These are phyloP conservation scores for Acutogordius australiensis DNA, from an alignment of 2,888 invertebrate species.

Conservation along the genomic window DNA sequence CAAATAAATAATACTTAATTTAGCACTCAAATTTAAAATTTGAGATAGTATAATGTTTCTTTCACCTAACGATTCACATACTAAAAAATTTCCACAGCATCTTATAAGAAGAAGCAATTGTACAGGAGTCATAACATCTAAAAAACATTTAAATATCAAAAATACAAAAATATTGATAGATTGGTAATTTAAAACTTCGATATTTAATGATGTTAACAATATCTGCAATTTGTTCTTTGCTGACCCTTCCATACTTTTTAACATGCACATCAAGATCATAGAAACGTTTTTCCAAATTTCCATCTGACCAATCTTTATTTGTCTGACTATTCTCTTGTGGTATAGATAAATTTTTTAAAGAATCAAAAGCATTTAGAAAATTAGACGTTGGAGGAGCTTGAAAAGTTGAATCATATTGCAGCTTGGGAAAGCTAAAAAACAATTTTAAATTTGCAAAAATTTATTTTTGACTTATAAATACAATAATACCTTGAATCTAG, in stretches of 20 bases:
- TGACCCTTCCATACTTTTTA: neutral
- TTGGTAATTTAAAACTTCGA: neutral
- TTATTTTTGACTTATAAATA: too few relatives aligned
- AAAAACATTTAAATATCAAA: neutral
- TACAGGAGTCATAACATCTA: slow-evolving; percentile 3
- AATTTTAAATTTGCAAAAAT: too few relatives aligned
- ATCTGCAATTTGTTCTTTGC: neutral
- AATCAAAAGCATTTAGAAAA: too few relatives aligned
- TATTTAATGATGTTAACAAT: neutral
- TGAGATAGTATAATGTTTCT: neutral
- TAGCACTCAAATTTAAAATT: neutral
- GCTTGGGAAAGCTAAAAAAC: too few relatives aligned
- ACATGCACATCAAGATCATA: slow-evolving; percentile 2
- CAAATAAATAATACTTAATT: neutral
- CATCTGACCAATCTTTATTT: too few relatives aligned
- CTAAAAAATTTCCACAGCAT: slow-evolving; percentile 8
- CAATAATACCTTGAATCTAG: too few relatives aligned
- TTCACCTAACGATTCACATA: neutral
- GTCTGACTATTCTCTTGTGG: too few relatives aligned
- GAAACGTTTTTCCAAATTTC: neutral
- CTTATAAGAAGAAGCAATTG: neutral
- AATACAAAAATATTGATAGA: neutral
- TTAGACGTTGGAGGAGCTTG: too few relatives aligned
- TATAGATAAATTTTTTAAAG: too few relatives aligned
- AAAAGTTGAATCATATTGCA: too few relatives aligned